Evolutionary conservation across 1,140 invertebrate genomes (phyloP).

Genomic region (Mizuhopecten yessoensis): DNA sequence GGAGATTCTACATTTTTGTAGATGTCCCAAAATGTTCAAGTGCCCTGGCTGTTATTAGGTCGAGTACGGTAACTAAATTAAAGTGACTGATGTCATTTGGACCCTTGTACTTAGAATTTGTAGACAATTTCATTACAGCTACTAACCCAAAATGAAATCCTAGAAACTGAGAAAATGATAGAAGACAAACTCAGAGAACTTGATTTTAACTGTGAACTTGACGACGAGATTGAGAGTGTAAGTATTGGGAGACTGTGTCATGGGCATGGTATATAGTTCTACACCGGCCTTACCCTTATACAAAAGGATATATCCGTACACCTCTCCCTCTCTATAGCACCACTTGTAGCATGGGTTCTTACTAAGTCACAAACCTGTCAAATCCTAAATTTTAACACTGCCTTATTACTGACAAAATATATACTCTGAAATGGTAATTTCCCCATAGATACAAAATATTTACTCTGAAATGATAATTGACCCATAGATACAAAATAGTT

Average conservation of each 20-base stretch:
- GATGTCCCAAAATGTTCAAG: background rate
- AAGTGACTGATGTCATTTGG: background rate
- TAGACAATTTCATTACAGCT: conserved; percentile 56
- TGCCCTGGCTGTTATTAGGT: background rate
- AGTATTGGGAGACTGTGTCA: background rate
- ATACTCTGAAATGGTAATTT: too few relatives aligned
- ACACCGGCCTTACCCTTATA: background rate
- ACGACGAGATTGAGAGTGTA: conserved; percentile 43
- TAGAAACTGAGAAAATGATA: conserved; percentile 55
- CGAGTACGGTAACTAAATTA: background rate
- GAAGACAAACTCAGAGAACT: conserved; percentile 52
- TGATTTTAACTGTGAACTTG: conserved; percentile 44
- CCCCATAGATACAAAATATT: too few relatives aligned
- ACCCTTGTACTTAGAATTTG: background rate
- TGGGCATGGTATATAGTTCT: background rate
- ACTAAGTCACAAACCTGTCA: too few relatives aligned
- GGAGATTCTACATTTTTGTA: too few relatives aligned
- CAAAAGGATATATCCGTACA: background rate
- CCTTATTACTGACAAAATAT: too few relatives aligned
- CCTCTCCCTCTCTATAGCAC: background rate
- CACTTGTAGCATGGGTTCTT: background rate
- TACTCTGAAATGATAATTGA: too few relatives aligned
- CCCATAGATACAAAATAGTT: too few relatives aligned
- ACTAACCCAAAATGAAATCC: conserved; percentile 64
- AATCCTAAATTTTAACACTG: too few relatives aligned